These are phyloP conservation scores for Trididemnum clinides DNA, from an alignment of 23 tunicate genomes.

Conservation along the genomic window DNA sequence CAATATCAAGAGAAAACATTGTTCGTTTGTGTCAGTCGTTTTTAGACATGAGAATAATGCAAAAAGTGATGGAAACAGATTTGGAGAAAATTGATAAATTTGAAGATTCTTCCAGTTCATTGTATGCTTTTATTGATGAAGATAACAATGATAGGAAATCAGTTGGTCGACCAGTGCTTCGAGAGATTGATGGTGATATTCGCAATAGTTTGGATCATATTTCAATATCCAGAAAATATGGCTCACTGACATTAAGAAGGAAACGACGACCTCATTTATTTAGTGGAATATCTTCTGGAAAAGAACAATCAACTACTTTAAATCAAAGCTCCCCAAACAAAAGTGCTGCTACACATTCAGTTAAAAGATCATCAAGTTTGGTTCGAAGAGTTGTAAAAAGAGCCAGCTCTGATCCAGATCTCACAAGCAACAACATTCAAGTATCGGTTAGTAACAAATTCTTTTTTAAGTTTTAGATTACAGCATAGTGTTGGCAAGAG, in stretches of 20 bases:
- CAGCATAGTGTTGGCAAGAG: no score
- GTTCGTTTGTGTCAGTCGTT: slow-evolving; percentile 79
- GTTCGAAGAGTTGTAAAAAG: slow-evolving; percentile 58
- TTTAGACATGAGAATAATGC: slow-evolving; percentile 55
- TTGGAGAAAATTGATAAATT: slow-evolving; percentile 42
- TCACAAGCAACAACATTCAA: no score
- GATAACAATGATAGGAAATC: background rate
- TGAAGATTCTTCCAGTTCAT: slow-evolving; percentile 78
- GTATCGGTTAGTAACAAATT: slow-evolving; percentile 48
- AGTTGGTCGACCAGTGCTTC: slow-evolving; percentile 30
- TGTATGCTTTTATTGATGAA: slow-evolving; percentile 54
- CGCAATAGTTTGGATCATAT: slow-evolving; percentile 54
- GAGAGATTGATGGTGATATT: slow-evolving; percentile 53
- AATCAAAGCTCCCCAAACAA: background rate
- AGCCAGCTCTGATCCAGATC: slow-evolving; percentile 67
- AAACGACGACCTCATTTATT: slow-evolving; percentile 40
- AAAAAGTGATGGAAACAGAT: slow-evolving; percentile 12
- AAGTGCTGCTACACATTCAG: background rate
- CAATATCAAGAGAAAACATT: slow-evolving; percentile 64
- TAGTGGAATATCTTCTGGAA: background rate
- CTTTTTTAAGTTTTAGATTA: no score
- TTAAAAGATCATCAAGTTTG: slow-evolving; percentile 52
- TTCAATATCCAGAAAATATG: slow-evolving; percentile 45
- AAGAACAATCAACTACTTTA: background rate
- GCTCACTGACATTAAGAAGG: slow-evolving; percentile 15